Conservation (phyloP, 2,888 invertebrate species). For the Dermolepida albohirtum region DNA sequence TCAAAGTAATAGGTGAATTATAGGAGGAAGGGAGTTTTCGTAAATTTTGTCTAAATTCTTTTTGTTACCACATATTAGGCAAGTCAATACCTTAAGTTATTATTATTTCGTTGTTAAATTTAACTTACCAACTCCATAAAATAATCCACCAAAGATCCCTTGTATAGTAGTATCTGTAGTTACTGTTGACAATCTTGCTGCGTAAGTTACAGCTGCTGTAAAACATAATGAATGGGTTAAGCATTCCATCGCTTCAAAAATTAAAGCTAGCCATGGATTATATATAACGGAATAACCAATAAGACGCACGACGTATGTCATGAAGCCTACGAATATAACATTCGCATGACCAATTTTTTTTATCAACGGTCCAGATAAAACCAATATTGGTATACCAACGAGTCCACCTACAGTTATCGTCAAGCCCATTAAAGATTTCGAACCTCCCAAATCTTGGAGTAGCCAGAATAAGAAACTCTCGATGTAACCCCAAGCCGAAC, state of each 20-base stretch:
- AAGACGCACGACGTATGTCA: constrained; percentile 80
- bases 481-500: constrained; percentile 85
- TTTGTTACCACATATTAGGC: too few species aligned
- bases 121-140: constrained; percentile 79
- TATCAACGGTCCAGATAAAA: constrained; percentile 82
- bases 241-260: constrained; percentile 83
- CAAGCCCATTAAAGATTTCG: constrained; percentile 82
- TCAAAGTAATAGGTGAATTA: too few species aligned
- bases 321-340: constrained; percentile 80
- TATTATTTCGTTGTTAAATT: too few species aligned
- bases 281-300: constrained; percentile 81
- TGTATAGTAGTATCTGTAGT: constrained; percentile 82
- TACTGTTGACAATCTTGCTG: constrained; percentile 77
- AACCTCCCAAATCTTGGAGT: constrained; percentile 81
- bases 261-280: constrained; percentile 80
- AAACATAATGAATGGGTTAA: constrained; percentile 81
- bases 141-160: constrained; percentile 82
- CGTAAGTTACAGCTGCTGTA: constrained; percentile 83
- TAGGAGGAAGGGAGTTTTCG: too few species aligned
- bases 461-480: constrained; percentile 87
- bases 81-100: too few species aligned
- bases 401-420: constrained; percentile 84
- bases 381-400: constrained; percentile 80
- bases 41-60: too few species aligned
- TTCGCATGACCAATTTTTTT: constrained; percentile 80